These are phyloP conservation scores for Echiichthys vipera DNA, from an alignment of 2,797 vertebrate genomes.

Conservation along the genomic window DNA sequence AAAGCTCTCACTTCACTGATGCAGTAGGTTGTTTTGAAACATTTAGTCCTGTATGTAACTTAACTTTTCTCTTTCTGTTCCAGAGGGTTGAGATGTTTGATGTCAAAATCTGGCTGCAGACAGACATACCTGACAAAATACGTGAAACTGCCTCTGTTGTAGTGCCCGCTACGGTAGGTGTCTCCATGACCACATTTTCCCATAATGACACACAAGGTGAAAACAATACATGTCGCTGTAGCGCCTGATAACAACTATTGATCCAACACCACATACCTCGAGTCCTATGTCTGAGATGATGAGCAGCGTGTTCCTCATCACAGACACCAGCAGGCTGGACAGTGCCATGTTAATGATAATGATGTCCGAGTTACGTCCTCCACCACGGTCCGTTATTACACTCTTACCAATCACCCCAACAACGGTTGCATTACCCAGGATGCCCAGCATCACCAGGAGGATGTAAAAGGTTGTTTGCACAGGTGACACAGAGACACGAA, in stretches of 20 bases:
- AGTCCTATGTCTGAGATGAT: constrained; percentile 81
- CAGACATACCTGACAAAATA: no score
- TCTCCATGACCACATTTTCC: no score
- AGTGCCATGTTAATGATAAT: constrained; percentile 87
- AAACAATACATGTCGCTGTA: no score
- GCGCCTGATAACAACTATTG: neutral
- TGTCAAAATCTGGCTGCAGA: no score
- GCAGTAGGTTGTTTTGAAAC: no score
- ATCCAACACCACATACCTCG: constrained; percentile 66
- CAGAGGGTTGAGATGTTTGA: no score
- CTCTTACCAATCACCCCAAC: constrained; percentile 79
- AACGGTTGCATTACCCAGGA: constrained; percentile 81
- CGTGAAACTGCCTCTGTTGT: no score
- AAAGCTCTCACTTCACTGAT: no score
- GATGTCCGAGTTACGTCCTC: constrained; percentile 81
- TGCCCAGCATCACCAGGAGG: constrained; percentile 81
- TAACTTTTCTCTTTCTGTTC: no score
- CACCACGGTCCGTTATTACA: constrained; percentile 59
- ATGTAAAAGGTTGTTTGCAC: constrained; percentile 73
- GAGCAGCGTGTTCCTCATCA: constrained; percentile 82
- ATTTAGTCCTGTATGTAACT: no score
- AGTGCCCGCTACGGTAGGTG: no score
- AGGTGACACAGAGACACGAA: constrained; percentile 50
- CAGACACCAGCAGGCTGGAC: constrained; percentile 85
- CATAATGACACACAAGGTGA: no score